Base-by-base conservation (phyloP, 2,113 vertebrate genomes). In the Halichoerus grypus region DNA sequence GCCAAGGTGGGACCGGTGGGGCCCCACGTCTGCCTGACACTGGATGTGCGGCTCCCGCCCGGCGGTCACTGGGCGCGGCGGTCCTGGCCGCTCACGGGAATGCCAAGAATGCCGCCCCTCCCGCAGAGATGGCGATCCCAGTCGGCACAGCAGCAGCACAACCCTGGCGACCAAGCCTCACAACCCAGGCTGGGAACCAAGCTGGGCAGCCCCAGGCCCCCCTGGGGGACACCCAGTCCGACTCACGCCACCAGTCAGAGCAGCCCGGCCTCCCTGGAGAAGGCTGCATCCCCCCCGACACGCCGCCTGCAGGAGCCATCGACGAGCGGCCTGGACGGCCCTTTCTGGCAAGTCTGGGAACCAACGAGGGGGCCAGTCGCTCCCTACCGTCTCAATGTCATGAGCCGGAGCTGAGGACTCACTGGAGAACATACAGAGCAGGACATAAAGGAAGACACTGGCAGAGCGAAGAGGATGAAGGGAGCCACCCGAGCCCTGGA, bases 241-340 rank as follows among this genome's bases (percentile, higher is more conserved):
- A 79, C 49, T 79, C 76, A 53, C 18, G 16, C 4, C 2, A 51
- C 33, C 28, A 3, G 10, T n/a, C 49, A 53, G 21, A 21, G 24
- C 26, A 76, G 72, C 49, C 46, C 10, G 0, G 11, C 49, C 49
- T 53, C 49, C 28, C 76, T 19, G 7, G 49, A 31, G 46, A 79
- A 31, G 16, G 28, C 46, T 33, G 22, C 19, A 3, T 24, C 71
- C 1, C 49, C 28, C 24, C 74, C 74, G 11, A 11, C 42, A 46
- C 0, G 1, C 74, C 5, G 28, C 46, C 49, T 46, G 18, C 31
- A 8, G 18, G 1, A 33, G 31, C 7, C 46, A 12, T 18, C 49
- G 0, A 11, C 13, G 9, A 6, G 31, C 2, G 1, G 76, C 2
- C 72, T 3, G 46, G 31, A 42, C 18, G 9, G 49, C 49, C 76